A percentile compares a stretch with the other conserved stretches of the same genome.
These are phyloP conservation scores for Ptychadena robeensis DNA, from an alignment of 2,797 vertebrate species.

Conservation along the genomic window DNA sequence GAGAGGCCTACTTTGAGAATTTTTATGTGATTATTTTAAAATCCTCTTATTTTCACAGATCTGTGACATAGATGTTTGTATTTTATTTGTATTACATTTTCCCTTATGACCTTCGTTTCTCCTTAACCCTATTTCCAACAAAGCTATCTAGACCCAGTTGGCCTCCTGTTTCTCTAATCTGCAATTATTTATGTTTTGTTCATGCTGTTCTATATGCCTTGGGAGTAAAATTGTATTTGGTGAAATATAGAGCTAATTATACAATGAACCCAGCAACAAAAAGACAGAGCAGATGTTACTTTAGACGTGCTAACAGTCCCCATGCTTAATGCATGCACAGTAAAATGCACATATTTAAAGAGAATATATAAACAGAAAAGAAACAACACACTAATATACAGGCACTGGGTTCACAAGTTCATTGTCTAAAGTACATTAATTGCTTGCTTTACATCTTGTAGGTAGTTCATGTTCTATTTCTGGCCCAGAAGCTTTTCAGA, in stretches of 20 bases:
- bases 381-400: slow-evolving; percentile 48
- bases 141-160: slow-evolving; percentile 79
- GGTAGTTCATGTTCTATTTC: slow-evolving; percentile 9
- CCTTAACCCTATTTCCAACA: slow-evolving; percentile 81
- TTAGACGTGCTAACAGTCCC: slow-evolving; percentile 78
- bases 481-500: slow-evolving; percentile 10
- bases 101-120: slow-evolving; percentile 79
- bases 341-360: slow-evolving; percentile 70
- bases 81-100: slow-evolving; percentile 71
- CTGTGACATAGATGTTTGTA: slow-evolving; percentile 58
- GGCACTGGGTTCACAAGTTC: slow-evolving; percentile 49
- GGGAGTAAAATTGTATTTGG: slow-evolving; percentile 82
- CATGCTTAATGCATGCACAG: slow-evolving; percentile 72
- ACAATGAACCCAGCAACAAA: slow-evolving; percentile 80
- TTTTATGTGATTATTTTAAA: slow-evolving; percentile 8
- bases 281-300: slow-evolving; percentile 84
- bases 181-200: slow-evolving; percentile 86
- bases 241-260: slow-evolving; percentile 86
- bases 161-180: slow-evolving; percentile 85
- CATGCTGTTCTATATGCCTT: slow-evolving; percentile 78
- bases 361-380: slow-evolving; percentile 70
- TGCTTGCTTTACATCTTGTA: slow-evolving; percentile 33
- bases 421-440: slow-evolving; percentile 40
- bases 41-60: slow-evolving; percentile 38
- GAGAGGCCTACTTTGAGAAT: not conserved